Base-by-base conservation (phyloP, 2,888 invertebrate genomes). In the Harpalus rubripes region DNA sequence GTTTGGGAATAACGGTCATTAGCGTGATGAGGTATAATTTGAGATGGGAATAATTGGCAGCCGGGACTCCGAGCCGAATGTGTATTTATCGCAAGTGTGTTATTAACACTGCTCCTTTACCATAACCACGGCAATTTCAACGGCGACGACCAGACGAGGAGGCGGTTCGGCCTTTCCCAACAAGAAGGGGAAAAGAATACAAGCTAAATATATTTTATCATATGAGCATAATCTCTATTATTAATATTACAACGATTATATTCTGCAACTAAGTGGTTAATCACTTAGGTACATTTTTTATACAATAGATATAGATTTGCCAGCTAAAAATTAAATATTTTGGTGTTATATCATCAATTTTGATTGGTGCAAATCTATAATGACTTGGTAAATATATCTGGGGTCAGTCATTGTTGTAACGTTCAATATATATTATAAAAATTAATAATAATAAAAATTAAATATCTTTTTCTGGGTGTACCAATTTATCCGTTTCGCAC, bases 21-120 rank as follows among this genome's bases (percentile, higher is more conserved):
- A 90, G 86, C 88, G 88, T 90, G 90, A 90, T 90, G 89, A 90
- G 87, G 87, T 89, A 87, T 89, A 90, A 90, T 91, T 91, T 89
- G 87, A 89, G 89, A 88, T 89, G 88, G 89, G 86, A 88, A 88
- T 90, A 90, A 90, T 90, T 89, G 89, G 88, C 87, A 89, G 89
- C 88, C 88, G 86, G 87, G 87, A 80, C 80, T 68, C 86, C 87
- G 85, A 88, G 87, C 88, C 87, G 87, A 88, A 88, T 89, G 87
- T 90, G 88, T 90, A 90, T 89, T 90, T 90, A 90, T 89, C 89
- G 87, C 89, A 90, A 90, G 90, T 90, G 89, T 90, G 90, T 90
- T 89, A 90, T 90, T 90, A 90, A 90, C 90, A 89, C 89, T 87
- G 88, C 86, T 87, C 87, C 89, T 88, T 90, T 89, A 88, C 86